Percentiles rank a stretch among this genome's conserved stretches.
Conservation (phyloP, 2,113 vertebrate species). For the Heteronetta atricapilla region DNA sequence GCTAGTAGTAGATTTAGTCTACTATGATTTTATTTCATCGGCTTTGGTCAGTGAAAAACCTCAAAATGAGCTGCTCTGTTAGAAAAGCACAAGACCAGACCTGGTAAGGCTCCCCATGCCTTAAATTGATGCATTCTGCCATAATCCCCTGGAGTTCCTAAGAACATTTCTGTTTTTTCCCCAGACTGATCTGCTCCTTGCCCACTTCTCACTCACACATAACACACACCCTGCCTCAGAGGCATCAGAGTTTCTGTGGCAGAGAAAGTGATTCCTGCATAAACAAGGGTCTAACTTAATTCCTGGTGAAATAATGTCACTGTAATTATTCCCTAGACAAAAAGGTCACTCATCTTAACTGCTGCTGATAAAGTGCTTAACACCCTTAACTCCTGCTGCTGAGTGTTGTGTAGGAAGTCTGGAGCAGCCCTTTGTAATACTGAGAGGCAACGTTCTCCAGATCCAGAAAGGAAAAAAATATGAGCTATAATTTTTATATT, state of each 20-base stretch:
- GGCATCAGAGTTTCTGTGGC: neutral
- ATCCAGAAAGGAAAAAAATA: neutral
- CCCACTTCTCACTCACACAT: neutral
- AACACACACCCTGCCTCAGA: neutral
- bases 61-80: neutral
- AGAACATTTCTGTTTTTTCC: rapidly evolving
- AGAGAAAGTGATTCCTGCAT: neutral
- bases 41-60: slow-evolving; percentile 6
- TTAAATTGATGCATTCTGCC: neutral
- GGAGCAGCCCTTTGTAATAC: neutral
- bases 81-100: slow-evolving; percentile 6
- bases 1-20: slow-evolving; percentile 51
- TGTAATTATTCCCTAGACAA: neutral
- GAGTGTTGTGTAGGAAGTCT: neutral
- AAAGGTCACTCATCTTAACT: neutral
- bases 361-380: neutral
- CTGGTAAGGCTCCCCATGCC: neutral
- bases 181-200: neutral
- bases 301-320: neutral
- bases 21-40: slow-evolving; percentile 26
- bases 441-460: neutral
- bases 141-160: neutral
- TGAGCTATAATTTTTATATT: neutral
- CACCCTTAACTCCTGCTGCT: neutral
- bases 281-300: neutral